Percentiles rank a stretch among this genome's conserved stretches.
Evolutionary conservation across 2,113 vertebrate species (phyloP).

Genomic region (Bombycilla garrulus): DNA sequence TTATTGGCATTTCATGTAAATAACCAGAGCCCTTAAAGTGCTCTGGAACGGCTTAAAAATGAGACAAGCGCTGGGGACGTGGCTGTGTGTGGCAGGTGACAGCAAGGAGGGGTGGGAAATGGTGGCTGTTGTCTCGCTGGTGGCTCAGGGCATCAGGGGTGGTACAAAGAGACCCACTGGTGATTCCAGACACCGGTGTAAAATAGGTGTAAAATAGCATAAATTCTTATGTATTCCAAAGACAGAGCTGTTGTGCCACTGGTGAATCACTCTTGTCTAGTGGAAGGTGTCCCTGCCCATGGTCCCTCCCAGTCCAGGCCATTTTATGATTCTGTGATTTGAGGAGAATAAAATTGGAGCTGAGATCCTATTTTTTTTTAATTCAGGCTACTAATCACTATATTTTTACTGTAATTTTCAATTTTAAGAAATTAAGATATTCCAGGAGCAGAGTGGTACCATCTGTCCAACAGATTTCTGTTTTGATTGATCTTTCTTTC

Average conservation of each 20-base stretch:
- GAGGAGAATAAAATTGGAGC: neutral
- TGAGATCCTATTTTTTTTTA: neutral
- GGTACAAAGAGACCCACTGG: neutral
- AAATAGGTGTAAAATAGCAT: neutral
- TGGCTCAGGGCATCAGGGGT: neutral
- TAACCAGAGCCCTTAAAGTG: neutral
- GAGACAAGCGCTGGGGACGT: neutral
- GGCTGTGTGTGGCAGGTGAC: neutral
- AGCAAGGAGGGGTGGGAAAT: neutral
- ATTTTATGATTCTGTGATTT: neutral
- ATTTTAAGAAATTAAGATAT: neutral
- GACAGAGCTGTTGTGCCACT: neutral
- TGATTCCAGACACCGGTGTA: neutral
- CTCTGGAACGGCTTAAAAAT: neutral
- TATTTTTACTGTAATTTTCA: slow-evolving; percentile 21
- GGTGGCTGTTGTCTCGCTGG: neutral
- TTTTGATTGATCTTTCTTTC: slow-evolving; percentile 49
- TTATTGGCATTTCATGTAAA: neutral
- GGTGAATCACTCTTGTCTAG: neutral
- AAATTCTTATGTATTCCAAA: neutral
- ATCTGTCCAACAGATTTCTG: slow-evolving; percentile 46
- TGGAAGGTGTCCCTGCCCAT: neutral
- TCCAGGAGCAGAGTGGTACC: slow-evolving; percentile 1
- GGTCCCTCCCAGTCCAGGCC: neutral
- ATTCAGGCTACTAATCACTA: neutral